phyloP scores from a whole-genome alignment of 2,888 invertebrate species.

The Ischnura elegans region DNA sequence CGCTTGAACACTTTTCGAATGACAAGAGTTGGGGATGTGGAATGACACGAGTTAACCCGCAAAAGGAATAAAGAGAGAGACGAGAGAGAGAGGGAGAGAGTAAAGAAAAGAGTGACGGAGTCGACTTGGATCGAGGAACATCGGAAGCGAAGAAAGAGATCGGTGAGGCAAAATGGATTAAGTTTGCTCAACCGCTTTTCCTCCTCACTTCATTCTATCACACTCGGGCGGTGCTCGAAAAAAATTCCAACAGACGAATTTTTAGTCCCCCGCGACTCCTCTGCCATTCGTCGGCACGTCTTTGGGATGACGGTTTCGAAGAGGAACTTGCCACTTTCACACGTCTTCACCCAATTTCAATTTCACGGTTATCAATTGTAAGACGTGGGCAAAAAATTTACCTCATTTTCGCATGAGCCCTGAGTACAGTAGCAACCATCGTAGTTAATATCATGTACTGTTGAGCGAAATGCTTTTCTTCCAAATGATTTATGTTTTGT shows the following conservation, averaged over 20 bases:
- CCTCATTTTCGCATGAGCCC: too few relatives aligned
- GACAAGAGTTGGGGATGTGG: background rate
- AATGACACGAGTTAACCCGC: background rate
- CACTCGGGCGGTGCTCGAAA: background rate
- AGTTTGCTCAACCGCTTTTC: background rate
- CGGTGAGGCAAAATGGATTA: background rate
- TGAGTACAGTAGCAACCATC: too few relatives aligned
- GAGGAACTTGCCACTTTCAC: too few relatives aligned
- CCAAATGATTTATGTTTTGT: too few relatives aligned
- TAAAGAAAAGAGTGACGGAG: background rate
- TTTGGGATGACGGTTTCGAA: background rate
- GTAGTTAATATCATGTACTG: too few relatives aligned
- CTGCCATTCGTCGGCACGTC: background rate
- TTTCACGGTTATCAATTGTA: too few relatives aligned
- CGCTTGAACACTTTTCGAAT: background rate
- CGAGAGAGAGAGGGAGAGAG: background rate
- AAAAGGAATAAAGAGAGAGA: too few relatives aligned
- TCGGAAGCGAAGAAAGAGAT: background rate
- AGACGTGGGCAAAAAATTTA: too few relatives aligned
- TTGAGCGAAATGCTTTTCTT: too few relatives aligned
- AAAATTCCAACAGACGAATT: background rate
- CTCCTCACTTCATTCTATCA: background rate
- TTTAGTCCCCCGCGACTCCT: background rate
- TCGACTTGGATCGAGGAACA: background rate
- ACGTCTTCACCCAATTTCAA: too few relatives aligned